Base-by-base conservation (phyloP, 2,797 vertebrate genomes). In the Eulemur albifrons region DNA sequence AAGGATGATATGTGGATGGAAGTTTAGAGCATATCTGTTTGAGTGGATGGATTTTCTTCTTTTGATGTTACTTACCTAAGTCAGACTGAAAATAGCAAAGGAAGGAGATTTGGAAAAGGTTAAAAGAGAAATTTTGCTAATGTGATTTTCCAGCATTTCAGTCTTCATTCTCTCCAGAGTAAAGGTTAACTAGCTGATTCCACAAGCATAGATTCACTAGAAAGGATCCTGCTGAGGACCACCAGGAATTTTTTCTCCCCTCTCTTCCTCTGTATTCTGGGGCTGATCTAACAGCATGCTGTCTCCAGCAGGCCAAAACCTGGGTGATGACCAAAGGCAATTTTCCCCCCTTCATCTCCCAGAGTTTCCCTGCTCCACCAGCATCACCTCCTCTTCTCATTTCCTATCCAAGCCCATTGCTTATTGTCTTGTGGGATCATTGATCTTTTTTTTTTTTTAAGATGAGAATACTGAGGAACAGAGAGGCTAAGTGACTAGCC, bases 71-170 rank as follows among this genome's bases (percentile, higher is more conserved):
- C 73, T 97, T 96, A 59, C 80, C 57, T 82, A 81, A 84, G 75
- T 95, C 86, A 94, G 57, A 80, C 54, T 84, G 88, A 75, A 97
- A 97, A 90, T 92, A 97, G 88, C 48, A 82, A 92, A 94, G 35
- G 67, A 88, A 93, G 18, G 54, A 80, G n/a, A 95, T 95, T 90
- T 61, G 43, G 54, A 94, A 97, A 96, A 96, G 48, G 69, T 90
- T 97, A 94, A 95, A 93, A 92, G 92, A 96, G 76, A 95, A 95
- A 94, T 93, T 94, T 97, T 94, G 63, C 97, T 96, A 97, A 96
- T 93, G 43, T 93, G 88, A 96, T 97, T 97, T 97, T 95, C 88
- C n/a, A 92, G 88, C 90, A 90, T 90, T 95, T 95, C 90, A 90
- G 50, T 87, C 45, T 92, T 72, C 59, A 18, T 92, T 95, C 72